These are phyloP conservation scores for Panagrolaimus sp. DNA, from an alignment of 1,140 invertebrate genomes.

Conservation along the genomic window DNA sequence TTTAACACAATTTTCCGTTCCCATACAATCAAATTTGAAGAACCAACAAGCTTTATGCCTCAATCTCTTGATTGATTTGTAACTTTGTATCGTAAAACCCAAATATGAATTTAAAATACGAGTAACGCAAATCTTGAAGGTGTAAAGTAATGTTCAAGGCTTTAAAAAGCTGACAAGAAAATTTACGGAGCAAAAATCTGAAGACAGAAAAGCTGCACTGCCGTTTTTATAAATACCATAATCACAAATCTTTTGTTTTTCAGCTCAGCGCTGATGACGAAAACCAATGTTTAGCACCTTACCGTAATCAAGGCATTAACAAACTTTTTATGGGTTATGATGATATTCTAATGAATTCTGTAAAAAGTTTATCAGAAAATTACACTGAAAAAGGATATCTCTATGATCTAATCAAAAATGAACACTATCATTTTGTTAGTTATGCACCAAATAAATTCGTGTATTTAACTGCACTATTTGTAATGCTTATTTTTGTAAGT, in stretches of 20 bases:
- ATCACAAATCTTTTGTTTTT: conserved; percentile 23
- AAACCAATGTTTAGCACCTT: conserved; percentile 13
- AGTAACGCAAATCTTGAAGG: too few relatives aligned
- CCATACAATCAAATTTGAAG: too few relatives aligned
- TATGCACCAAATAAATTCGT: conserved; percentile 74
- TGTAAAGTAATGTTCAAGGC: too few relatives aligned
- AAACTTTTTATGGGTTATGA: conserved; percentile 86
- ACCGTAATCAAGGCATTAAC: conserved; percentile 67
- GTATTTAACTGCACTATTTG: conserved; percentile 85
- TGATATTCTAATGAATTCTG: conserved; percentile 88
- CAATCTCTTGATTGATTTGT: too few relatives aligned
- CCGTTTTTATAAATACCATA: too few relatives aligned
- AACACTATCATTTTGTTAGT: conserved; percentile 94
- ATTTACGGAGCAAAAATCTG: too few relatives aligned
- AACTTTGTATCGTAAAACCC: too few relatives aligned
- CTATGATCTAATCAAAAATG: conserved; percentile 91
- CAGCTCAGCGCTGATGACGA: conserved; percentile 13
- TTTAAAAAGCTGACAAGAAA: too few relatives aligned
- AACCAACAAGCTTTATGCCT: too few relatives aligned
- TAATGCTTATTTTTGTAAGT: conserved; percentile 98
- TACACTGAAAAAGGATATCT: conserved; percentile 83
- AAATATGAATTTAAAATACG: too few relatives aligned
- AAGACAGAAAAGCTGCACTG: too few relatives aligned
- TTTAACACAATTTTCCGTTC: too few relatives aligned
- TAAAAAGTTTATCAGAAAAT: conserved; percentile 85